These are phyloP conservation scores for Hippasteria phrygiana DNA, from an alignment of 53 echinoderm and acorn worm species.

Conservation along the genomic window DNA sequence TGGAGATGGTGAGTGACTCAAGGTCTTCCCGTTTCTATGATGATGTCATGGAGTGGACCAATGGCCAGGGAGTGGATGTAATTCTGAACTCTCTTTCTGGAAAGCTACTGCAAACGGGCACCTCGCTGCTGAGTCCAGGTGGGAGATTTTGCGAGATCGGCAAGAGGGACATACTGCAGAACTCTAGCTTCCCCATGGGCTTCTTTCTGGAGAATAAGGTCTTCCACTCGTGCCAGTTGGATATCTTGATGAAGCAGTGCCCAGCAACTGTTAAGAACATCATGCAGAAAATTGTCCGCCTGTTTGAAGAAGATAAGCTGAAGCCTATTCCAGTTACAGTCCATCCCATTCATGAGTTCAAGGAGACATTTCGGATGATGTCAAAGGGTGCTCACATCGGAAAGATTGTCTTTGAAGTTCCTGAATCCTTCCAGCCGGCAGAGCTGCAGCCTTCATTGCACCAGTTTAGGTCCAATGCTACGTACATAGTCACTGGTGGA, in stretches of 20 bases:
- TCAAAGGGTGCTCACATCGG: slow-evolving; percentile 47
- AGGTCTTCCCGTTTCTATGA: slow-evolving; percentile 62
- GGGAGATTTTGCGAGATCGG: slow-evolving; percentile 84
- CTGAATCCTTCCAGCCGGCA: slow-evolving; percentile 7
- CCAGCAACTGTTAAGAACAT: slow-evolving; percentile 49
- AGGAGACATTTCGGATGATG: slow-evolving; percentile 13
- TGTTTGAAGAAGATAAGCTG: slow-evolving; percentile 20
- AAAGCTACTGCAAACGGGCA: slow-evolving; percentile 68
- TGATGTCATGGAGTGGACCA: slow-evolving; percentile 70
- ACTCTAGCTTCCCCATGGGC: slow-evolving; percentile 70
- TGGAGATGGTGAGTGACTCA: slow-evolving; percentile 62
- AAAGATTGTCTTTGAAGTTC: slow-evolving; percentile 62
- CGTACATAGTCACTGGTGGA: slow-evolving; percentile 86
- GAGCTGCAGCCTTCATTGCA: slow-evolving; percentile 14
- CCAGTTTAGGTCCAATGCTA: slow-evolving; percentile 73
- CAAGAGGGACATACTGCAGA: slow-evolving; percentile 56
- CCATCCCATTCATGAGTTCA: slow-evolving; percentile 27
- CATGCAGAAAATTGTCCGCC: slow-evolving; percentile 1
- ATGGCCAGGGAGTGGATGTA: slow-evolving; percentile 82
- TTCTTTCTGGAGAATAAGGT: slow-evolving; percentile 77
- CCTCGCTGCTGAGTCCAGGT: slow-evolving; percentile 72
- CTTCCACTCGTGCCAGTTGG: slow-evolving; percentile 77
- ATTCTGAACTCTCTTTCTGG: slow-evolving; percentile 80
- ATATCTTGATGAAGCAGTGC: slow-evolving; percentile 52
- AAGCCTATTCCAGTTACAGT: slow-evolving; percentile 11